phyloP scores from a whole-genome alignment of 2,113 vertebrate species.

The Ptilorrhoa leucosticta region DNA sequence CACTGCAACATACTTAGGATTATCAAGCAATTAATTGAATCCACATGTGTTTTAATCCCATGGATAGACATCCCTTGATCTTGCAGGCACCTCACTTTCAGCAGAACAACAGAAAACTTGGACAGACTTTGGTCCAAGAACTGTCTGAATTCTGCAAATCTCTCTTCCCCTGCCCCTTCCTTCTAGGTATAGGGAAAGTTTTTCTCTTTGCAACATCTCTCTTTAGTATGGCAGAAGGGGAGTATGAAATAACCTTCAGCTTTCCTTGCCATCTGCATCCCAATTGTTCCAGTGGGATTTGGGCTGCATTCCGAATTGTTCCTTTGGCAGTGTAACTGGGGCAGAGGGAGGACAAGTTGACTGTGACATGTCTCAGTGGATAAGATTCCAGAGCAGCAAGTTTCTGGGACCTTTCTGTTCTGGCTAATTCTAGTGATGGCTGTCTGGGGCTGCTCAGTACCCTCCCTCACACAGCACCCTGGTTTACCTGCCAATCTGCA shows the following conservation, averaged over 20 bases:
- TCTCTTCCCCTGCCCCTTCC: neutral
- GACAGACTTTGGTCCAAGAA: neutral
- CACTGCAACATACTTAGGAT: neutral
- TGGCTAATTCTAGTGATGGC: neutral
- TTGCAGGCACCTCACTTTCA: neutral
- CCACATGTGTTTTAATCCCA: neutral
- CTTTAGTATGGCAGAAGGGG: neutral
- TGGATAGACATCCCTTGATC: neutral
- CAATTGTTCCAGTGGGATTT: neutral
- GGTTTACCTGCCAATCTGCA: neutral
- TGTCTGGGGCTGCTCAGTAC: neutral
- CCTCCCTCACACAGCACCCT: neutral
- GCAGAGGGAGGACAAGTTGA: neutral
- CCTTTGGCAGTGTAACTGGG: neutral
- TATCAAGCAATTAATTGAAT: neutral
- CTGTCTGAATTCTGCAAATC: neutral
- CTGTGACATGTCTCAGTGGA: neutral
- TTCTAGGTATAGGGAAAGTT: neutral
- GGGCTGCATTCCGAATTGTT: neutral
- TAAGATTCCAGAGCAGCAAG: neutral
- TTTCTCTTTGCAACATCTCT: neutral
- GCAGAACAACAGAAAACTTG: neutral
- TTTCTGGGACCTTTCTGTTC: neutral
- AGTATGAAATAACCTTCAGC: neutral
- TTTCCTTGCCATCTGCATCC: neutral